These are phyloP conservation scores for Pelodiscus sinensis DNA, from an alignment of 2,113 vertebrate species.

Conservation along the genomic window DNA sequence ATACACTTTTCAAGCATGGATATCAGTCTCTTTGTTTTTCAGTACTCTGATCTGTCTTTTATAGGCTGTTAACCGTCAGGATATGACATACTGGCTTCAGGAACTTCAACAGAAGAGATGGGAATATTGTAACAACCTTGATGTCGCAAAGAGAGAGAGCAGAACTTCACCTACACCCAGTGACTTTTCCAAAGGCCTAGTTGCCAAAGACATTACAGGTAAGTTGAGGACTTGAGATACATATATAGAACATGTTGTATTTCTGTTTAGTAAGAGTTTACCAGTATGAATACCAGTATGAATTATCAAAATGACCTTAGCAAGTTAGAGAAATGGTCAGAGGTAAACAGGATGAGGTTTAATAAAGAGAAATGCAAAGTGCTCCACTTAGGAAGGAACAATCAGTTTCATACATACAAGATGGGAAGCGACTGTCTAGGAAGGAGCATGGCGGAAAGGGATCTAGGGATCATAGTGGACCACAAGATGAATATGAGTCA, in stretches of 20 bases:
- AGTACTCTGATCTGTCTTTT: accelerated
- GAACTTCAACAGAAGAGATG: slow-evolving; percentile 97
- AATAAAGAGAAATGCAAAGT: too few relatives aligned
- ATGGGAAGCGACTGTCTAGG: too few relatives aligned
- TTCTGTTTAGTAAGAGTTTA: background rate
- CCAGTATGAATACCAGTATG: too few relatives aligned
- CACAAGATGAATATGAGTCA: too few relatives aligned
- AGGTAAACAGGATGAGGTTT: too few relatives aligned
- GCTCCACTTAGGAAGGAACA: too few relatives aligned
- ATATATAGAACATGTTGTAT: accelerated
- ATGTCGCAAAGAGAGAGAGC: slow-evolving; percentile 82
- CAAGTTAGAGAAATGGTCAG: too few relatives aligned
- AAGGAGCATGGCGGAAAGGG: too few relatives aligned
- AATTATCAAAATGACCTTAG: too few relatives aligned
- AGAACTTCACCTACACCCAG: slow-evolving; percentile 77
- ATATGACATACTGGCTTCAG: slow-evolving; percentile 96
- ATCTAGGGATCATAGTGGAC: too few relatives aligned
- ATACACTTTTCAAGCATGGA: accelerated
- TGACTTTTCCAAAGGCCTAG: slow-evolving; percentile 86
- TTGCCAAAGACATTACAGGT: slow-evolving; percentile 91
- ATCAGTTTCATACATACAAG: too few relatives aligned
- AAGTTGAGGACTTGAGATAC: background rate
- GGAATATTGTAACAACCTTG: slow-evolving; percentile 90
- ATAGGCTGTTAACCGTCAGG: slow-evolving; percentile 89
- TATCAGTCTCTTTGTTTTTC: background rate